phyloP scores from a whole-genome alignment of 2,888 invertebrate species.

The Pediacus dermestoides region DNA sequence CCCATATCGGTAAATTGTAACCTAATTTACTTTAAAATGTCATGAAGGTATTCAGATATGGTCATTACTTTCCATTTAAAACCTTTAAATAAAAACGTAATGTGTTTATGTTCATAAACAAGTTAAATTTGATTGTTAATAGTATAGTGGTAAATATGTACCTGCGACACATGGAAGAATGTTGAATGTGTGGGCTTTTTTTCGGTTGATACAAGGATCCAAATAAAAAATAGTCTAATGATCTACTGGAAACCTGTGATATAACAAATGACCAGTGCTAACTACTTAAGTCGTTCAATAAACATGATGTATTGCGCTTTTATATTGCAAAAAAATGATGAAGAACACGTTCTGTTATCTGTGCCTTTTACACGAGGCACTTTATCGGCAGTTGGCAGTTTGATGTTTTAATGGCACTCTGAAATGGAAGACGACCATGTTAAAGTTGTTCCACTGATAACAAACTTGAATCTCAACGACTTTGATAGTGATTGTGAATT shows the following conservation, averaged over 20 bases:
- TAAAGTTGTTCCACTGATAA: slow-evolving; percentile 20
- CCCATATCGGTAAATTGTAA: slow-evolving; percentile 3
- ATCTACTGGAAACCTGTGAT: too few species aligned
- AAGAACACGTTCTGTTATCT: slow-evolving; percentile 22
- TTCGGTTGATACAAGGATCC: too few species aligned
- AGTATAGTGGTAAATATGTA: too few species aligned
- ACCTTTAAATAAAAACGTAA: too few species aligned
- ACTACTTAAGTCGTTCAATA: slow-evolving; percentile 16
- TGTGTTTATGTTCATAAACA: too few species aligned
- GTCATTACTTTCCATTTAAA: slow-evolving; percentile 22
- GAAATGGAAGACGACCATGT: slow-evolving; percentile 22
- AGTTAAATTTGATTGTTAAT: too few species aligned
- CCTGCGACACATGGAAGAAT: too few species aligned
- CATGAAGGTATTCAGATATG: slow-evolving; percentile 10
- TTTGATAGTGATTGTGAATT: slow-evolving; percentile 21
- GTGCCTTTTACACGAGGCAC: slow-evolving; percentile 16
- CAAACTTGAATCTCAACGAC: slow-evolving; percentile 20
- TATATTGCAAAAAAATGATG: slow-evolving; percentile 17
- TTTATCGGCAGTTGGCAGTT: slow-evolving; percentile 15
- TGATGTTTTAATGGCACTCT: slow-evolving; percentile 22
- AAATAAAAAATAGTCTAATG: too few species aligned
- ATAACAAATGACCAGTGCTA: slow-evolving; percentile 20
- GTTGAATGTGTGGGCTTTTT: too few species aligned
- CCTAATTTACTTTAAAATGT: slow-evolving; percentile 11
- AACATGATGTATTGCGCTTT: slow-evolving; percentile 23